Evolutionary conservation across 64 coral and sea anemone genomes (phyloP), one percentile per base, ranked within the genome.

Genomic region (Stylophora pistillata): DNA sequence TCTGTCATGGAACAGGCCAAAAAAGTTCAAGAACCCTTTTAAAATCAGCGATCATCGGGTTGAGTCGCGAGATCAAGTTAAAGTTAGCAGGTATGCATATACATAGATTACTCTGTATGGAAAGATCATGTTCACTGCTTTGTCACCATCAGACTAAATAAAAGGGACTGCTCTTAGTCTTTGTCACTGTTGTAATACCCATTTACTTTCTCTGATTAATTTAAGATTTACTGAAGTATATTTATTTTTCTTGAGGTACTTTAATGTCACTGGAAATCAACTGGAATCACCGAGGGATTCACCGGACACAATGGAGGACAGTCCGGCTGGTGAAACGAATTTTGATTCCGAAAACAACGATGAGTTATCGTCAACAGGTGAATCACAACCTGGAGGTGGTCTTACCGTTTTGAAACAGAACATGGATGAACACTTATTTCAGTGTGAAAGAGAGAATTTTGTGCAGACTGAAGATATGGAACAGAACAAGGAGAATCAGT

Each of bases 11-110:
- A 26, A 73, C 56, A 54, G 54, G 20, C 31, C 5, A 7, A 87
- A 76, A 54, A 87, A 9, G 53, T 87, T 87, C 71, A 73, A 58
- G 14, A 87, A 76, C 52, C 70, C 70, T 21, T 87, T 76, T 56
- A 76, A 76, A 74, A 11, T 76, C 26, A 4, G 10, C 31, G 71
- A 53, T 87, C 80, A 53, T 21, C 32, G 23, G 20, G 33, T 23
- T 14, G 58, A 84, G 59, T 20, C 11, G 15, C 41, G 28, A 6
- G 62, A 70, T 14, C 15, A 70, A 37, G 71, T 11, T 55, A 58
- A 59, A 41, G 21, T 75, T 13, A 87, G 85, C 23, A 87, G 85
- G 85, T 87, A 17, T 20, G 85, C 74, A 20, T 61, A 4, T 47
- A 47, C 37, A 47, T 7, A 4, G 37, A 47, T 47, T 3, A 47